Percentiles rank a stretch among this genome's conserved stretches.
These are phyloP conservation scores for Haemorhous mexicanus DNA, from an alignment of 2,113 vertebrate genomes.

Conservation along the genomic window DNA sequence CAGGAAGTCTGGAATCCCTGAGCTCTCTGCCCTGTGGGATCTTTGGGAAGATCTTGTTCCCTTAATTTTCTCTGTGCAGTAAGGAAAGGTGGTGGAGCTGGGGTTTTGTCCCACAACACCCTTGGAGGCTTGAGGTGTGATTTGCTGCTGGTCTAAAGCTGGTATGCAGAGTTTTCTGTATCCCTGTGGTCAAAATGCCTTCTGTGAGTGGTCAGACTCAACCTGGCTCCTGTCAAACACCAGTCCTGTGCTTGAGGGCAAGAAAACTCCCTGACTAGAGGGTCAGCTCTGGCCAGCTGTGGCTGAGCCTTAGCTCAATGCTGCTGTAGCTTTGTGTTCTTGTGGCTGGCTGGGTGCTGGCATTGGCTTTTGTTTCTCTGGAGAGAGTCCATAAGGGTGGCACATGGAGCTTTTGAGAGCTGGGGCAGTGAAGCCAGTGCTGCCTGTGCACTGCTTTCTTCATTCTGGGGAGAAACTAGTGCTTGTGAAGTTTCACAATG, in stretches of 20 bases:
- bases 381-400: rapidly evolving
- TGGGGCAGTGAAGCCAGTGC: neutral
- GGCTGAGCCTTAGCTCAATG: rapidly evolving
- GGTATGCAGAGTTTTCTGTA: neutral
- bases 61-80: neutral
- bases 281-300: neutral
- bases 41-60: neutral
- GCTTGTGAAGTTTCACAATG: neutral
- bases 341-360: neutral
- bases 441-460: rapidly evolving
- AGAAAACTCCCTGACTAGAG: neutral
- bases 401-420: neutral
- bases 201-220: neutral
- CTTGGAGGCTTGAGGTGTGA: rapidly evolving
- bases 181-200: neutral
- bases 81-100: rapidly evolving
- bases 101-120: neutral
- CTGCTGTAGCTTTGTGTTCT: neutral
- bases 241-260: neutral
- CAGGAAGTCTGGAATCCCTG: neutral
- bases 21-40: rapidly evolving
- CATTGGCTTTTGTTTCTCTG: neutral
- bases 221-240: neutral
- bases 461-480: neutral
- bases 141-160: neutral